These are phyloP conservation scores for Macroteleia sp. DNA, from an alignment of 2,888 invertebrate species.

Conservation along the genomic window DNA sequence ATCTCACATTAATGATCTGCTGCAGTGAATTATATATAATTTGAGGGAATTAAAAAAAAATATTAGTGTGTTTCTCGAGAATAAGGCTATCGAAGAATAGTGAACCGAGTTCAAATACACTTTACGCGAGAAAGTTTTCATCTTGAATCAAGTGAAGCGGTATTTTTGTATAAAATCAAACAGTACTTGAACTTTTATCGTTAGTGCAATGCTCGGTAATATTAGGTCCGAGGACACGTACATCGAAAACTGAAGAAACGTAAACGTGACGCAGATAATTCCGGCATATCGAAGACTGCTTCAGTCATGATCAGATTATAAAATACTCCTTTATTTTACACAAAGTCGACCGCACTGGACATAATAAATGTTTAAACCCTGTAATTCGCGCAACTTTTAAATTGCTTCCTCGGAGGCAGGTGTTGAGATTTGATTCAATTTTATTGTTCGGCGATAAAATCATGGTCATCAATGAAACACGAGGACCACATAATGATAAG, in stretches of 20 bases:
- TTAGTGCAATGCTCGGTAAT: slow-evolving; percentile 30
- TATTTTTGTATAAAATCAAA: slow-evolving; percentile 44
- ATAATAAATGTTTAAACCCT: slow-evolving; percentile 72
- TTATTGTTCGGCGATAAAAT: slow-evolving; percentile 50
- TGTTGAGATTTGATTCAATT: slow-evolving; percentile 74
- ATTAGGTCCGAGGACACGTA: slow-evolving; percentile 49
- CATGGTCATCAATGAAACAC: slow-evolving; percentile 36
- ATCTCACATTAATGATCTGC: slow-evolving; percentile 2
- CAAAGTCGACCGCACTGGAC: slow-evolving; percentile 62
- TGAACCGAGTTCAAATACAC: background rate
- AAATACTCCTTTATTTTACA: slow-evolving; percentile 64
- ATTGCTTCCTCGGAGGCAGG: slow-evolving; percentile 74
- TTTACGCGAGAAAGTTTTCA: slow-evolving; percentile 21
- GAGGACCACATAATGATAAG: background rate
- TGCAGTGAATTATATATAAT: background rate
- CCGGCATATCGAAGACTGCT: slow-evolving; percentile 28
- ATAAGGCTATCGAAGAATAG: slow-evolving; percentile 21
- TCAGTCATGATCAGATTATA: slow-evolving; percentile 61
- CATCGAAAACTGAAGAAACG: slow-evolving; percentile 45
- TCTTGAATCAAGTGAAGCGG: slow-evolving; percentile 20
- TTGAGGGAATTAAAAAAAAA: background rate
- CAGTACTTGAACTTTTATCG: slow-evolving; percentile 43
- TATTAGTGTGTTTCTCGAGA: background rate
- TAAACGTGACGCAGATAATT: slow-evolving; percentile 55
- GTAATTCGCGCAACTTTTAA: slow-evolving; percentile 74